Evolutionary conservation across 2,797 vertebrate genomes (phyloP).

Genomic region (Nyctalus aviator): DNA sequence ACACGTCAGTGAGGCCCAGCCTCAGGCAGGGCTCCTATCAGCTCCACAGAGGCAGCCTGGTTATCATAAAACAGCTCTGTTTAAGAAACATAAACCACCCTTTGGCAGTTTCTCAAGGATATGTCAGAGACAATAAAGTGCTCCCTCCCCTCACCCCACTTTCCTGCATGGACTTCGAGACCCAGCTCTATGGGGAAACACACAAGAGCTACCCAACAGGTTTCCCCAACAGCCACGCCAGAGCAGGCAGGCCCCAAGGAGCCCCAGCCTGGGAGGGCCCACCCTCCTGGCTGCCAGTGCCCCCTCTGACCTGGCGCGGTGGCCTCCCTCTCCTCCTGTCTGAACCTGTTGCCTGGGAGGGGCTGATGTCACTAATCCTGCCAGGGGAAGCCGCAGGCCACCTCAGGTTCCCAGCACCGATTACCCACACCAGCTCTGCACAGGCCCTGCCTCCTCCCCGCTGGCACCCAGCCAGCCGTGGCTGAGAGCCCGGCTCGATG

Average conservation of each 20-base stretch:
- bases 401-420: constrained; percentile 79
- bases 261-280: constrained; percentile 57
- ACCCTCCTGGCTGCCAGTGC: constrained; percentile 34
- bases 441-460: constrained; percentile 67
- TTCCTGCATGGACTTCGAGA: constrained; percentile 43
- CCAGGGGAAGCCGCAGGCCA: constrained; percentile 64
- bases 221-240: constrained; percentile 60
- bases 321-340: constrained; percentile 74
- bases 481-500: constrained; percentile 63
- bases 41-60: constrained; percentile 52
- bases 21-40: constrained; percentile 17
- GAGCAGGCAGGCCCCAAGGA: constrained; percentile 31
- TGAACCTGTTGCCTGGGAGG: constrained; percentile 82
- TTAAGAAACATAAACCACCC: constrained; percentile 79
- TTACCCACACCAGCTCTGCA: constrained; percentile 73
- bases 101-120: constrained; percentile 79
- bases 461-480: constrained; percentile 69
- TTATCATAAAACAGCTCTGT: constrained; percentile 75
- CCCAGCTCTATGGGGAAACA: constrained; percentile 62
- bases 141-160: constrained; percentile 54
- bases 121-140: constrained; percentile 67
- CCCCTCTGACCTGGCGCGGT: constrained; percentile 68
- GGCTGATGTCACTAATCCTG: constrained; percentile 80
- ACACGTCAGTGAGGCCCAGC: constrained; percentile 26
- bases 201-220: constrained; percentile 66